A percentile compares a stretch with the other conserved stretches of the same genome.
Conservation (phyloP, 2,888 invertebrate species). For the Automeris io region DNA sequence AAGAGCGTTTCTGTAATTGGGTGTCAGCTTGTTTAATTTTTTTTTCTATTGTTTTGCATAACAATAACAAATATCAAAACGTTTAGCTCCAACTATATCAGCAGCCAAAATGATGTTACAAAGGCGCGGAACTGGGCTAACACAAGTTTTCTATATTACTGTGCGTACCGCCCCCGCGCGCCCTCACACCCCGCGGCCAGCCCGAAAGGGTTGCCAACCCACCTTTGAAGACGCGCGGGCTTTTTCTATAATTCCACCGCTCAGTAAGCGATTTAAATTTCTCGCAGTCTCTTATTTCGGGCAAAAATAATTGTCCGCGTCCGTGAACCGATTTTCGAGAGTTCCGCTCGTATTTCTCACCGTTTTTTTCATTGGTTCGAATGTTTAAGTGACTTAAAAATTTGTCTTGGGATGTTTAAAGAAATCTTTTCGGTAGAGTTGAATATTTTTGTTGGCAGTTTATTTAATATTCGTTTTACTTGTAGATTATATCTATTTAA, state of each 20-base stretch:
- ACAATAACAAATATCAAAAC: slow-evolving; percentile 34
- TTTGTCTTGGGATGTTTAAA: slow-evolving; percentile 26
- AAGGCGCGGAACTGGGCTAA: slow-evolving; percentile 77
- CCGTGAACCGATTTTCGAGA: slow-evolving; percentile 60
- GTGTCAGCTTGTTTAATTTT: too few species aligned
- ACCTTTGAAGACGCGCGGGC: slow-evolving; percentile 75
- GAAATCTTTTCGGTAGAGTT: slow-evolving; percentile 41
- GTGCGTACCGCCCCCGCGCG: slow-evolving; percentile 46
- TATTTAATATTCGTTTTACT: too few species aligned
- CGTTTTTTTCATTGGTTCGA: slow-evolving; percentile 30
- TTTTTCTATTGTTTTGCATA: not conserved
- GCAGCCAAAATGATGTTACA: slow-evolving; percentile 76
- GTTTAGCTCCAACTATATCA: slow-evolving; percentile 29
- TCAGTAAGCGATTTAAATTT: slow-evolving; percentile 75
- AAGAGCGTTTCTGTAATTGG: too few species aligned
- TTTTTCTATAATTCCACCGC: slow-evolving; percentile 73
- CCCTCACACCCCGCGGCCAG: slow-evolving; percentile 20
- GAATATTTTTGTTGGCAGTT: slow-evolving; percentile 29
- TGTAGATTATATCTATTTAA: too few species aligned
- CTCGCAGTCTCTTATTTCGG: slow-evolving; percentile 73
- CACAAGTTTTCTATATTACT: slow-evolving; percentile 77
- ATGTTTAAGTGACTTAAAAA: slow-evolving; percentile 33
- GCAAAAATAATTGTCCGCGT: slow-evolving; percentile 71
- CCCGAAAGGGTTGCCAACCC: slow-evolving; percentile 63
- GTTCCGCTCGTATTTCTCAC: slow-evolving; percentile 36